phyloP scores from a whole-genome alignment of 2,797 vertebrate genomes.

The Moxostoma hubbsi region DNA sequence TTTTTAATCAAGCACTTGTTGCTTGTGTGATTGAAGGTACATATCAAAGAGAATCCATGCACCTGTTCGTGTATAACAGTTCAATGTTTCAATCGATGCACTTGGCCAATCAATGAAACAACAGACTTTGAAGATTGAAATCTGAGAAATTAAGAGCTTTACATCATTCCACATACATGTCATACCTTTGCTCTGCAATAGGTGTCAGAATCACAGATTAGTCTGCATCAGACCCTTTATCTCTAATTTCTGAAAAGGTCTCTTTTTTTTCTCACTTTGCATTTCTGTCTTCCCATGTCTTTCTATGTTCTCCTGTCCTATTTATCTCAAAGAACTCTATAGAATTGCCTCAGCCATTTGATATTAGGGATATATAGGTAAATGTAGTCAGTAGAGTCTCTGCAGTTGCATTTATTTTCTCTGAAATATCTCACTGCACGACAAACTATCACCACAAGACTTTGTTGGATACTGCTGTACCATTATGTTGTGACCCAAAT shows the following conservation, averaged over 20 bases:
- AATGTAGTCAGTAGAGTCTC: not conserved
- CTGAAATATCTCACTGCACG: not conserved
- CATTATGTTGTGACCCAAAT: not conserved
- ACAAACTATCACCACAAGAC: not conserved
- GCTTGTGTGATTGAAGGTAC: slow-evolving; percentile 33
- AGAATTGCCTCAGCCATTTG: not conserved
- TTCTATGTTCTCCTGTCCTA: not conserved
- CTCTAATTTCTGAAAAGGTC: slow-evolving; percentile 12
- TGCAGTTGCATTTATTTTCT: not conserved
- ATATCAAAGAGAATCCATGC: slow-evolving; percentile 34
- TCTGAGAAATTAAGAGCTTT: slow-evolving; percentile 37
- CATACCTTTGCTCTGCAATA: not conserved
- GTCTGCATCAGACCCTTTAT: not conserved
- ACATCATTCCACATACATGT: slow-evolving; percentile 38
- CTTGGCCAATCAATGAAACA: slow-evolving; percentile 44
- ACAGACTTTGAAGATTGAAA: slow-evolving; percentile 32
- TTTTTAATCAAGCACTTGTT: slow-evolving; percentile 44
- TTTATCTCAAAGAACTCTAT: not conserved
- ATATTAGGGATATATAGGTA: too few species aligned
- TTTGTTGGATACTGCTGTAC: not conserved
- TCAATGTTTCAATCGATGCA: slow-evolving; percentile 43
- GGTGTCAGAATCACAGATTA: not conserved
- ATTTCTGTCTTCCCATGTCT: not conserved
- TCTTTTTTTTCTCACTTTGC: slow-evolving; percentile 4
- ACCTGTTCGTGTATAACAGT: slow-evolving; percentile 25